Evolutionary conservation across 2,888 invertebrate genomes (phyloP).

Genomic region (Acheta domesticus): DNA sequence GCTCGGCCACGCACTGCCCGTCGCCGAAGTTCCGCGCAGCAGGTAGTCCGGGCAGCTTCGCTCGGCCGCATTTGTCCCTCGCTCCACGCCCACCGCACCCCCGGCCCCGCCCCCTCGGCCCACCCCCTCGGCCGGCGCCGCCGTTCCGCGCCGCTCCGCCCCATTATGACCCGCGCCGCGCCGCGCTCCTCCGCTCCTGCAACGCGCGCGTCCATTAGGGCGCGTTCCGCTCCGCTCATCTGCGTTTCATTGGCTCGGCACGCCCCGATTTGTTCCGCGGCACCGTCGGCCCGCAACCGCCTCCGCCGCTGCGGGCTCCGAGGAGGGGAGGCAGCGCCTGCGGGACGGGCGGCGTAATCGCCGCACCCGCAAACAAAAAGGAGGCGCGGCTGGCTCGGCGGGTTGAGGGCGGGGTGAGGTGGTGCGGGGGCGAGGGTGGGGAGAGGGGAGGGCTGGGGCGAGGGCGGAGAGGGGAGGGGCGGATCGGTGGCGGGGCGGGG

Average conservation of each 20-base stretch:
- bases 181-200: not conserved
- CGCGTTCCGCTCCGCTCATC: slow-evolving; percentile 18
- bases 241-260: not conserved
- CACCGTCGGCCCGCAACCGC: not conserved
- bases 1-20: too few relatives aligned
- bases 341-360: not conserved
- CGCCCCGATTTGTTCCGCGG: not conserved
- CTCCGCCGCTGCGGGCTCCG: not conserved
- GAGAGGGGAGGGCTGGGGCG: not conserved
- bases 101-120: too few relatives aligned
- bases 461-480: not conserved
- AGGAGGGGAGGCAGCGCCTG: not conserved
- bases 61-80: too few relatives aligned
- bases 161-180: not conserved
- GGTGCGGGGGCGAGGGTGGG: not conserved
- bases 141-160: not conserved
- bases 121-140: not conserved
- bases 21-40: too few relatives aligned
- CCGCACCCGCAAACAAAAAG: not conserved
- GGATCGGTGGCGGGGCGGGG: not conserved
- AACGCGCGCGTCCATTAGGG: not conserved
- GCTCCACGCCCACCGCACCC: too few relatives aligned
- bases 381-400: not conserved
- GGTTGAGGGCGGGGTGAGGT: not conserved
- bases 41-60: too few relatives aligned